Evolutionary conservation across 2,888 invertebrate genomes (phyloP), one percentile per base, ranked within the genome.

Genomic region (Molanna angustata): DNA sequence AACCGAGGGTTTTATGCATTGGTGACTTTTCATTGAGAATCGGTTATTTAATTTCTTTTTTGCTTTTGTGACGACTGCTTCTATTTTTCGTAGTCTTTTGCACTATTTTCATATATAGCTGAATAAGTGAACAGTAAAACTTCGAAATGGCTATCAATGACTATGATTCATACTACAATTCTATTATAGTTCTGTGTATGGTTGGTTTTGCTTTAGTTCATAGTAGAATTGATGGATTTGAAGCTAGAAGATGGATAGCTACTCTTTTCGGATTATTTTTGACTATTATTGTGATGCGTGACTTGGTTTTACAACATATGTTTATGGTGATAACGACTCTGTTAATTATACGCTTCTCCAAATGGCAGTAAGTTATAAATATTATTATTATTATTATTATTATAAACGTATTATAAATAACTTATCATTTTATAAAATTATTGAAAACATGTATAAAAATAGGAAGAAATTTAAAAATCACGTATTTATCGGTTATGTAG

Each of bases 341-440:
- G 1, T 6, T 7, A 14, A 11, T 46, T 9, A 35, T 46, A 4
- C 31, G 21, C 19, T 33, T 9, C 14, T 14, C 16, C n/a, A 35
- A 35, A 46, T 46, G 46, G 46, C 31, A 32, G 46, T 46, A 21
- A 35, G 19, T 16, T 4, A 27, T 4, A 7, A 7, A 7, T 27
- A 11, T 7, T 27, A 27, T 27, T 27, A 7, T 27, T 7, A 27
- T 27, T n/a, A n/a, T n/a, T n/a, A n/a, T n/a, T n/a, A n/a, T n/a
- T n/a, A n/a, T n/a, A n/a, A n/a, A n/a, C n/a, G n/a, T n/a, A n/a
- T n/a, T n/a, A n/a, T n/a, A n/a, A n/a, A n/a, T n/a, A n/a, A n/a
- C n/a, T n/a, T n/a, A n/a, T n/a, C n/a, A n/a, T n/a, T n/a, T n/a
- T n/a, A n/a, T n/a, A n/a, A n/a, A n/a, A n/a, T n/a, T n/a, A n/a